phyloP scores from a whole-genome alignment of 2,113 vertebrate genomes.

The Mobula birostris region DNA sequence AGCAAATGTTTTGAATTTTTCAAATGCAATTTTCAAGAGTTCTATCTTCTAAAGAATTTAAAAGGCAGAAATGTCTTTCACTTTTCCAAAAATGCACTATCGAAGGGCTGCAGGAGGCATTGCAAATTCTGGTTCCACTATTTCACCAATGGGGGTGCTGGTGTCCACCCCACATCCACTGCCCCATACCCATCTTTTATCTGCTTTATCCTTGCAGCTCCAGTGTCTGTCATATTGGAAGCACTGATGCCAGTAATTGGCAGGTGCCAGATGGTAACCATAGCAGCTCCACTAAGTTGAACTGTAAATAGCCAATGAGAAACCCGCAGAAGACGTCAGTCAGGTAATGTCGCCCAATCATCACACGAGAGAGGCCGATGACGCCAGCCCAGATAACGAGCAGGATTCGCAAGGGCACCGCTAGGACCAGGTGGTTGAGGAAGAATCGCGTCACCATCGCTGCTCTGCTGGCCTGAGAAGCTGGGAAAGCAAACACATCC shows the following conservation, averaged over 20 bases:
- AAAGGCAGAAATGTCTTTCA: neutral
- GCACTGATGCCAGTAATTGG: slow-evolving; percentile 76
- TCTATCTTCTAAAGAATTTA: neutral
- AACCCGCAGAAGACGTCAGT: slow-evolving; percentile 86
- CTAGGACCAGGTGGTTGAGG: slow-evolving; percentile 88
- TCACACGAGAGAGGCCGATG: slow-evolving; percentile 79
- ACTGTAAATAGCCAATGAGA: slow-evolving; percentile 79
- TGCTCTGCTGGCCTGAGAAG: slow-evolving; percentile 79
- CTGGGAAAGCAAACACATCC: slow-evolving; percentile 88
- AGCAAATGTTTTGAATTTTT: neutral
- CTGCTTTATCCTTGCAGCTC: too few relatives aligned
- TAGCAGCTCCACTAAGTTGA: slow-evolving; percentile 82
- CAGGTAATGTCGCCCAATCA: slow-evolving; percentile 85
- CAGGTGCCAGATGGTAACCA: slow-evolving; percentile 90
- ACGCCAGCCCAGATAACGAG: slow-evolving; percentile 87
- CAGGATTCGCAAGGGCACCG: slow-evolving; percentile 81
- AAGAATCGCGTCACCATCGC: slow-evolving; percentile 95
- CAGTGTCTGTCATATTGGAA: neutral
- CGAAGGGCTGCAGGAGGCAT: neutral
- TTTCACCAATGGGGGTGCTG: neutral
- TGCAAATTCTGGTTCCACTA: neutral
- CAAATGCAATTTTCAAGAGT: neutral
- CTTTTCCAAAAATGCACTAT: neutral
- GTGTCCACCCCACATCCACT: neutral
- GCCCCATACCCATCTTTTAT: neutral